Evolutionary conservation across 1,140 invertebrate genomes (phyloP).

Genomic region (Pseudomyrmex dendroicus): DNA sequence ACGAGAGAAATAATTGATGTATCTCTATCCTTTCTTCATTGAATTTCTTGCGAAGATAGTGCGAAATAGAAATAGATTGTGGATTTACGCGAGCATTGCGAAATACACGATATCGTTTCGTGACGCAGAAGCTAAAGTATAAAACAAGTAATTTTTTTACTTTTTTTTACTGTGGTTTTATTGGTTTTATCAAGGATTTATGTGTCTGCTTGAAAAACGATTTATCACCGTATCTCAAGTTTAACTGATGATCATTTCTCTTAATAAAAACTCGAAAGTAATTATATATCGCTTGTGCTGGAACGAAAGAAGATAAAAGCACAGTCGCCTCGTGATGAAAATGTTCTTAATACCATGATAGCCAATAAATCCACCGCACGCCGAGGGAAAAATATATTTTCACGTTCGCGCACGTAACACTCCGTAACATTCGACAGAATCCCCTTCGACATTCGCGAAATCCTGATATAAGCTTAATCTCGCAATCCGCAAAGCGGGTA

Average conservation of each 20-base stretch:
- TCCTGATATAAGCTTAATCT: conserved; percentile 38
- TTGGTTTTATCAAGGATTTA: neutral
- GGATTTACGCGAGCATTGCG: neutral
- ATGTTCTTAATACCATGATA: conserved; percentile 45
- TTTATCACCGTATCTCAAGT: neutral
- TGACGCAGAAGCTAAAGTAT: neutral
- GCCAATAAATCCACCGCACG: conserved; percentile 36
- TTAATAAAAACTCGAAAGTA: conserved; percentile 10
- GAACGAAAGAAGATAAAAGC: conserved; percentile 27
- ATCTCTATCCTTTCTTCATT: conserved; percentile 8
- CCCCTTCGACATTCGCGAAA: conserved; percentile 32
- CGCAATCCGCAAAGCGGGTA: conserved; percentile 7
- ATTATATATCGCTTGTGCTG: conserved; percentile 1
- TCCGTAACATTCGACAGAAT: conserved; percentile 34
- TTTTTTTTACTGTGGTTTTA: neutral
- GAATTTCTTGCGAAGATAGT: neutral
- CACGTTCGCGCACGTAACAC: conserved; percentile 5
- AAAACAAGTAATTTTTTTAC: neutral
- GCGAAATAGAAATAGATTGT: conserved; percentile 8
- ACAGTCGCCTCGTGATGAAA: conserved; percentile 29
- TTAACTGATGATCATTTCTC: conserved; percentile 13
- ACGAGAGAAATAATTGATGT: conserved; percentile 38
- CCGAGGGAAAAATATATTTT: conserved; percentile 45
- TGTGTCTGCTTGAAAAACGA: neutral
- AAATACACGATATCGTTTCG: conserved; percentile 2